Evolutionary conservation across 1,140 invertebrate genomes (phyloP).

Genomic region (Ericerus pela): DNA sequence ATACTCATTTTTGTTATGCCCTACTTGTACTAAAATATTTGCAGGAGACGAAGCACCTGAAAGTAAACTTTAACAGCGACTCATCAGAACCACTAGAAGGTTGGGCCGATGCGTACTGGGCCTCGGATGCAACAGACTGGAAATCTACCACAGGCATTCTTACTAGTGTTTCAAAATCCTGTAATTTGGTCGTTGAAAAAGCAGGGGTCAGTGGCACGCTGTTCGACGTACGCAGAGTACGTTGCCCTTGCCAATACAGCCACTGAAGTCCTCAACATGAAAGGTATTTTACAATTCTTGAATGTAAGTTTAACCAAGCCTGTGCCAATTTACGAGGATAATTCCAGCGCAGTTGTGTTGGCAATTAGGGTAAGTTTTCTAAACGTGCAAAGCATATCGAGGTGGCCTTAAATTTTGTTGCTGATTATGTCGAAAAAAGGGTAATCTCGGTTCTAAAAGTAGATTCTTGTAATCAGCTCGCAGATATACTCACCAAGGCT

Average conservation of each 20-base stretch:
- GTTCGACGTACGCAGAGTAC: constrained; percentile 8
- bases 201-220: neutral
- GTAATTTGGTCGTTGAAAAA: neutral
- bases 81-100: neutral
- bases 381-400: constrained; percentile 25
- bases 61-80: neutral
- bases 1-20: constrained; percentile 27
- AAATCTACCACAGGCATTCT: no score
- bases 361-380: constrained; percentile 23
- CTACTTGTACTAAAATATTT: constrained; percentile 31
- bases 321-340: no score
- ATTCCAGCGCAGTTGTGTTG: constrained; percentile 1
- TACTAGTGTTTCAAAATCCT: no score
- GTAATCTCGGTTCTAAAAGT: no score
- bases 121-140: neutral
- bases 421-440: no score
- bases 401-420: constrained; percentile 22
- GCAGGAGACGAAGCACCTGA: constrained; percentile 22
- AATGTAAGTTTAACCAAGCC: no score
- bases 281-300: neutral
- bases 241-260: neutral
- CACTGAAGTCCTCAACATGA: neutral
- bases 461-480: no score
- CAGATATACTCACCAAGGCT: no score
- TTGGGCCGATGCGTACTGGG: neutral